These are phyloP conservation scores for Dorcus hopei DNA, from an alignment of 2,888 invertebrate species.

Conservation along the genomic window DNA sequence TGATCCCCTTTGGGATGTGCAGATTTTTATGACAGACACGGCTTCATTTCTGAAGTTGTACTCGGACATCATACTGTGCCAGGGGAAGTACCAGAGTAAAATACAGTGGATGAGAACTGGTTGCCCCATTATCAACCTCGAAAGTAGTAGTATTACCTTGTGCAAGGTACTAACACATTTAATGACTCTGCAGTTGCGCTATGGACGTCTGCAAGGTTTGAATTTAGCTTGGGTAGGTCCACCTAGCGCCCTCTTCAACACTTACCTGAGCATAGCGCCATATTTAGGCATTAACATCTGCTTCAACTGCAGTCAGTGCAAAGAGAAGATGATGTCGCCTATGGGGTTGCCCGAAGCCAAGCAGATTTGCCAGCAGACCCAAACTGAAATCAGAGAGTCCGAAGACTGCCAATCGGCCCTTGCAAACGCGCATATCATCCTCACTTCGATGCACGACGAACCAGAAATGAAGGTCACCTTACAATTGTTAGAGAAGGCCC, in stretches of 20 bases:
- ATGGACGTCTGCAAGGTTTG: slow-evolving; percentile 3
- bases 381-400: slow-evolving; percentile 8
- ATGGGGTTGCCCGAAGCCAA: slow-evolving; percentile 1
- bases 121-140: slow-evolving; percentile 1
- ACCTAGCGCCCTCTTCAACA: slow-evolving; percentile 9
- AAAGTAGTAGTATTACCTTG: background rate
- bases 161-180: slow-evolving; percentile 8
- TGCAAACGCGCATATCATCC: slow-evolving; percentile 6
- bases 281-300: slow-evolving; percentile 11
- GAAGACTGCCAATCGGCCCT: background rate
- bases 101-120: background rate
- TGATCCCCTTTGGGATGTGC: slow-evolving; percentile 10
- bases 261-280: slow-evolving; percentile 10
- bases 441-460: background rate
- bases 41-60: slow-evolving; percentile 2
- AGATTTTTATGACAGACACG: slow-evolving; percentile 6
- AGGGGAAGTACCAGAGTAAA: slow-evolving; percentile 6
- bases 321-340: slow-evolving; percentile 3
- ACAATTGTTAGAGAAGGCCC: background rate
- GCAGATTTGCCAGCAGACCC: slow-evolving; percentile 3
- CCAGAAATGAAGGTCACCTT: slow-evolving; percentile 1
- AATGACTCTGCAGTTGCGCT: slow-evolving; percentile 7
- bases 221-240: slow-evolving; percentile 12
- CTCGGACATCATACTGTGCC: slow-evolving; percentile 6
- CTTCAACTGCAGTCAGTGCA: slow-evolving; percentile 2